Evolutionary conservation across 2,888 invertebrate species (phyloP).

Genomic region (Aporophyla nigra): DNA sequence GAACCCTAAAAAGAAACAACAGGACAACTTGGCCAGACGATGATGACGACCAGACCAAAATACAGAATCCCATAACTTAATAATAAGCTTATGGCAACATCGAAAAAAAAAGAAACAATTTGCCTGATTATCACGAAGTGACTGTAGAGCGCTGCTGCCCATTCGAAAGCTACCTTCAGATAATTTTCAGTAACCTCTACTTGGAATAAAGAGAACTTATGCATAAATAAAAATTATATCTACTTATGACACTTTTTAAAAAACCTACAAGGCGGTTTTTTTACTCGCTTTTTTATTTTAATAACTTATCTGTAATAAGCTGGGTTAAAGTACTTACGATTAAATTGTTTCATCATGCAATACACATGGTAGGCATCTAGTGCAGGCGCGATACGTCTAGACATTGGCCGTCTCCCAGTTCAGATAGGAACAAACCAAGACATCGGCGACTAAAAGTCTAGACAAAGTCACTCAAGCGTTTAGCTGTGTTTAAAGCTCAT

Average conservation of each 20-base stretch:
- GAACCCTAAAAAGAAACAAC: too few species aligned
- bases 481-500: conserved; percentile 46
- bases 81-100: neutral
- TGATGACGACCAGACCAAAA: neutral
- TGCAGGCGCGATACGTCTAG: conserved; percentile 30
- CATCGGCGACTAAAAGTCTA: conserved; percentile 63
- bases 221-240: too few species aligned
- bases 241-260: too few species aligned
- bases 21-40: neutral
- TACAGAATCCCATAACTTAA: neutral
- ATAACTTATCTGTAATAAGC: too few species aligned
- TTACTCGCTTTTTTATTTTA: too few species aligned
- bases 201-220: neutral
- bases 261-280: too few species aligned
- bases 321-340: too few species aligned
- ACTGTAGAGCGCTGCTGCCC: neutral
- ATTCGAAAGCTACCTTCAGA: neutral
- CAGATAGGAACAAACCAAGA: conserved; percentile 30
- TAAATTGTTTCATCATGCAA: neutral
- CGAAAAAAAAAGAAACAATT: neutral
- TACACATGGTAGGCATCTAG: conserved; percentile 13
- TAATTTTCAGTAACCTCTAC: neutral
- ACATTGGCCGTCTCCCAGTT: conserved; percentile 47
- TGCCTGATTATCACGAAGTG: neutral
- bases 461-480: conserved; percentile 56